These are phyloP conservation scores for Diachrysia chrysitis DNA, from an alignment of 2,888 invertebrate genomes.

Conservation along the genomic window DNA sequence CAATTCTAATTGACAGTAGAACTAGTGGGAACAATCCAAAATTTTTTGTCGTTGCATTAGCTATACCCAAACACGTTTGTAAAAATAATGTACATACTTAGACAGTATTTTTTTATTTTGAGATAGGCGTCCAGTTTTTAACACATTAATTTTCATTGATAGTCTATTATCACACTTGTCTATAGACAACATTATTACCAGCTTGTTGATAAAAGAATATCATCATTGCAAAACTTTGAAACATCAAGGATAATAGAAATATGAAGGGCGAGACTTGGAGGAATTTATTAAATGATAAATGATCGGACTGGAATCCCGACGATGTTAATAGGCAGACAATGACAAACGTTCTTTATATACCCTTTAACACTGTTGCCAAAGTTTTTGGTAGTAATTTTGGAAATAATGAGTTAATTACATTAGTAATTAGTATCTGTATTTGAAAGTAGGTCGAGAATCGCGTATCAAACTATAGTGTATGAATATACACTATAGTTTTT, in stretches of 20 bases:
- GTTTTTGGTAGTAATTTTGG: slow-evolving; percentile 37
- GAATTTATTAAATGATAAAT: slow-evolving; percentile 49
- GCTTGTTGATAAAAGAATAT: not conserved
- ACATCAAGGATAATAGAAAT: slow-evolving; percentile 30
- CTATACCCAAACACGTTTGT: too few species aligned
- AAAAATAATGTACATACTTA: too few species aligned
- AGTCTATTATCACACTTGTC: too few species aligned
- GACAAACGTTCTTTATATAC: slow-evolving; percentile 45
- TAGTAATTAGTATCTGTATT: slow-evolving; percentile 43
- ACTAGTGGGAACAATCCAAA: too few species aligned
- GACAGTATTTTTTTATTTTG: too few species aligned
- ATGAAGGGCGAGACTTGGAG: slow-evolving; percentile 32
- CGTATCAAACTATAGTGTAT: not conserved
- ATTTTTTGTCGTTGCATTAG: too few species aligned
- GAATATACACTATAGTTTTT: too few species aligned
- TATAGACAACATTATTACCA: too few species aligned
- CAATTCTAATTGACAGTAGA: too few species aligned
- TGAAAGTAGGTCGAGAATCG: slow-evolving; percentile 10
- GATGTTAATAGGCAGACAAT: slow-evolving; percentile 50
- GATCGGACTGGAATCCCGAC: slow-evolving; percentile 35
- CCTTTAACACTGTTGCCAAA: slow-evolving; percentile 48
- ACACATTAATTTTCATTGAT: too few species aligned
- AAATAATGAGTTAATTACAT: slow-evolving; percentile 41
- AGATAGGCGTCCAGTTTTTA: too few species aligned
- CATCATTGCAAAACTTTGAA: slow-evolving; percentile 20